Conservation (phyloP, 1,140 invertebrate genomes). For the Philaenus spumarius region DNA sequence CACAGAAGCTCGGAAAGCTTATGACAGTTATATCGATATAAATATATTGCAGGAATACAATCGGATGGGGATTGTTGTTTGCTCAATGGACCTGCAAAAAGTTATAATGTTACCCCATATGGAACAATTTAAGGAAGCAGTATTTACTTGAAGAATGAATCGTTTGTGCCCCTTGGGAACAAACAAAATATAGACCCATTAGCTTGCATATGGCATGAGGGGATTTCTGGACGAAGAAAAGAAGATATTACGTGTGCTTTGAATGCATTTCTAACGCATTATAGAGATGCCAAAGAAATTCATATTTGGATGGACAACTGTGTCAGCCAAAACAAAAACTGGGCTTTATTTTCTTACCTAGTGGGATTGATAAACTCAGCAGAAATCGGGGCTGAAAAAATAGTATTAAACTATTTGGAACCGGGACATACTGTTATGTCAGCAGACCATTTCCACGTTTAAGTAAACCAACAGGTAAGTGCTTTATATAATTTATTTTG, state of each 20-base stretch:
- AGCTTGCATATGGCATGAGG: slow-evolving; percentile 17
- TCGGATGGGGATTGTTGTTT: neutral
- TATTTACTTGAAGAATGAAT: slow-evolving; percentile 15
- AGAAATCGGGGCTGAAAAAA: slow-evolving; percentile 27
- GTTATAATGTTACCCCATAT: slow-evolving; percentile 22
- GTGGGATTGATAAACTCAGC: slow-evolving; percentile 18
- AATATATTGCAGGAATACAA: neutral
- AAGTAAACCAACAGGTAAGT: slow-evolving; percentile 22
- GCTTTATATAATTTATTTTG: neutral
- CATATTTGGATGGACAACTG: slow-evolving; percentile 31
- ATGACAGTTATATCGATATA: neutral
- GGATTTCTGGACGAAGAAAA: slow-evolving; percentile 27
- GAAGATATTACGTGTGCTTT: slow-evolving; percentile 25
- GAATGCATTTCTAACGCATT: slow-evolving; percentile 12
- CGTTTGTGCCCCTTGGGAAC: slow-evolving; percentile 14
- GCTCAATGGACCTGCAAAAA: slow-evolving; percentile 10
- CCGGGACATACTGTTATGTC: slow-evolving; percentile 33
- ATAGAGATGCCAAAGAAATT: slow-evolving; percentile 12
- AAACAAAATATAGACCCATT: slow-evolving; percentile 2
- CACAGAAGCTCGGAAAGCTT: neutral
- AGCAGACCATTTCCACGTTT: slow-evolving; percentile 34
- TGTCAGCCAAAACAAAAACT: slow-evolving; percentile 25
- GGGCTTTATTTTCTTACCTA: no score
- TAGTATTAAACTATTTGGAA: slow-evolving; percentile 29
- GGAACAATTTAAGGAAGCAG: slow-evolving; percentile 21